These are phyloP conservation scores for Macaca mulatta DNA, from an alignment of 2,113 vertebrate genomes.

Conservation along the genomic window DNA sequence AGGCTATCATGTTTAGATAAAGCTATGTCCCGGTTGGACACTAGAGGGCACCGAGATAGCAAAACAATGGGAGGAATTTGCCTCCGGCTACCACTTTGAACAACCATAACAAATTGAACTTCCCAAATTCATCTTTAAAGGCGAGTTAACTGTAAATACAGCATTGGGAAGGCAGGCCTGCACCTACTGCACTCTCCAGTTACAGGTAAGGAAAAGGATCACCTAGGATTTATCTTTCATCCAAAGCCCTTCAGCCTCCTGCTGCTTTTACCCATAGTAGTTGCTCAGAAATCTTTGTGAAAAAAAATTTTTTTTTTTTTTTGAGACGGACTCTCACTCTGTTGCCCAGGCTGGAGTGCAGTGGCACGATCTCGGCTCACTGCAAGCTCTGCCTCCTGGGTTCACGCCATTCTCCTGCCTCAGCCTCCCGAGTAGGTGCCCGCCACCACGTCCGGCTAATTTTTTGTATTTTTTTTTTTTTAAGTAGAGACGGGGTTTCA, in stretches of 20 bases:
- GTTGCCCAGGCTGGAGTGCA: too few species aligned
- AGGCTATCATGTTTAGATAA: neutral
- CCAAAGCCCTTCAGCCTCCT: neutral
- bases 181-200: neutral
- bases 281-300: neutral
- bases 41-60: constrained; percentile 52
- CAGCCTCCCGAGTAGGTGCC: too few species aligned
- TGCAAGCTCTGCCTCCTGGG: too few species aligned
- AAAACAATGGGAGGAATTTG: neutral
- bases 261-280: neutral
- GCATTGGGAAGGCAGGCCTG: neutral
- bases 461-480: too few species aligned
- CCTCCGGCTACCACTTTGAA: neutral
- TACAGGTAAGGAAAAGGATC: neutral
- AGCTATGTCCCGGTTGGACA: neutral
- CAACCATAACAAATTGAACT: neutral
- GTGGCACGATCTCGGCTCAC: too few species aligned
- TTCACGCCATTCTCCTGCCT: too few species aligned
- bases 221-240: neutral
- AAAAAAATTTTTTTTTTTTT: too few species aligned
- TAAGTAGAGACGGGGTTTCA: too few species aligned
- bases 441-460: too few species aligned
- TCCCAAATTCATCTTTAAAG: neutral
- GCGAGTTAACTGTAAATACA: neutral
- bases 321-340: too few species aligned